Conservation (phyloP, 2,797 vertebrate species). For the Muraenolepis orangiensis region DNA sequence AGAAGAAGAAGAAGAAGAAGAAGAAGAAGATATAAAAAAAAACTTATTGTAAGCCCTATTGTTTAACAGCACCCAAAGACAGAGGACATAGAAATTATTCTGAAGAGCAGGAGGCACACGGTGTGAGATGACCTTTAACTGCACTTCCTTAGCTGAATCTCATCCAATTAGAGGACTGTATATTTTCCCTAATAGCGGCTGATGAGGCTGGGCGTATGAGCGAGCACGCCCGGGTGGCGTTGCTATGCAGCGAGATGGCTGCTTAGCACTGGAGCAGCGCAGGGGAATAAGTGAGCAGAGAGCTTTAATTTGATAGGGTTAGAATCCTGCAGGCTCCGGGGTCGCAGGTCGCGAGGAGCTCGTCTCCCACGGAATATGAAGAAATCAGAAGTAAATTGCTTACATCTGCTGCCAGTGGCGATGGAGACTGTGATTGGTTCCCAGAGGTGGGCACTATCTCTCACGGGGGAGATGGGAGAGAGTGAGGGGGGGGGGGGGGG, state of each 20-base stretch:
- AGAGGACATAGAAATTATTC: constrained; percentile 82
- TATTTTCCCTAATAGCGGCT: constrained; percentile 99
- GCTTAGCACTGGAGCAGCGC: constrained; percentile 93
- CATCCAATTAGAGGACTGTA: constrained; percentile 99
- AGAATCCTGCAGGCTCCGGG: constrained; percentile 99
- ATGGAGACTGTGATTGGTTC: constrained; percentile 93
- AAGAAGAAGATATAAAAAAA: constrained; percentile 71
- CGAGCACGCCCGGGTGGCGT: constrained; percentile 91
- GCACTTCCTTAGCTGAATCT: constrained; percentile 99
- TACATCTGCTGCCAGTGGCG: constrained; percentile 98
- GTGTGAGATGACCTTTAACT: constrained; percentile 95
- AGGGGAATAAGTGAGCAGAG: constrained; percentile 99
- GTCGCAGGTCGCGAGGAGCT: constrained; percentile 93
- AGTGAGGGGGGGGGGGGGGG: constrained; percentile 75
- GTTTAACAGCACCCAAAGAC: constrained; percentile 85
- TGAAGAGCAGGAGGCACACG: constrained; percentile 92
- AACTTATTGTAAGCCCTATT: constrained; percentile 82
- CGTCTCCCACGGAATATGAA: constrained; percentile 99
- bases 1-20: constrained; percentile 25
- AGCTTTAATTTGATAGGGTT: constrained; percentile 99
- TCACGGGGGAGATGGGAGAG: constrained; percentile 77
- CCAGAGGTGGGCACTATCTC: constrained; percentile 90
- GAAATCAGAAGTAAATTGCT: constrained; percentile 99
- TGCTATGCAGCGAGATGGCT: constrained; percentile 98
- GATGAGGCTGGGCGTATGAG: constrained; percentile 97